These are phyloP conservation scores for Myrmecobius fasciatus DNA, from an alignment of 2,113 vertebrate species.

Conservation along the genomic window DNA sequence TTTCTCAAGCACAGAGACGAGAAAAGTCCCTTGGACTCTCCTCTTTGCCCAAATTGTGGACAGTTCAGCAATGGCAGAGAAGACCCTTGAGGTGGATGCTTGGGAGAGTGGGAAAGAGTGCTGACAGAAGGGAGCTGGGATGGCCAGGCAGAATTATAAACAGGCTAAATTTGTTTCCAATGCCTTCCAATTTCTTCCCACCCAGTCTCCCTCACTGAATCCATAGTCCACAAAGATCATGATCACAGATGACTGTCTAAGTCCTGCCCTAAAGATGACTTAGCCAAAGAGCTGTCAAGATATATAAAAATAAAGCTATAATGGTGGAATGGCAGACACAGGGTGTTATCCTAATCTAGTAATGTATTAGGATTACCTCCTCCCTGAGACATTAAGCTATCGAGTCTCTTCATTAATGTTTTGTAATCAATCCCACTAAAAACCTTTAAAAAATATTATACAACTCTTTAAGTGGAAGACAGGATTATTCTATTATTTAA, in stretches of 20 bases:
- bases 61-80: slow-evolving; percentile 35
- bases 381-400: background rate
- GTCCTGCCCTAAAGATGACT: slow-evolving; percentile 63
- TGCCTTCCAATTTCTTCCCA: background rate
- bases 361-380: background rate
- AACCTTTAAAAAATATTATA: too few species aligned
- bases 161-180: slow-evolving; percentile 27
- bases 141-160: background rate
- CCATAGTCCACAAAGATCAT: slow-evolving; percentile 36
- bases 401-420: background rate
- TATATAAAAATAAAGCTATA: slow-evolving; percentile 58
- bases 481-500: too few species aligned
- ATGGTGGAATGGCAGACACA: background rate
- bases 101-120: slow-evolving; percentile 31
- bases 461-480: too few species aligned
- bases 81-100: slow-evolving; percentile 6
- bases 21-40: background rate
- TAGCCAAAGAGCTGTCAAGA: slow-evolving; percentile 62
- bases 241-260: slow-evolving; percentile 43
- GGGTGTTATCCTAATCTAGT: background rate
- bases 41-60: slow-evolving; percentile 33
- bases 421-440: too few species aligned
- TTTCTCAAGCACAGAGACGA: background rate
- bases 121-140: background rate
- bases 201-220: background rate